Evolutionary conservation across 2,113 vertebrate genomes (phyloP), one percentile per base, ranked within the genome.

Genomic region (Prolemur simus): DNA sequence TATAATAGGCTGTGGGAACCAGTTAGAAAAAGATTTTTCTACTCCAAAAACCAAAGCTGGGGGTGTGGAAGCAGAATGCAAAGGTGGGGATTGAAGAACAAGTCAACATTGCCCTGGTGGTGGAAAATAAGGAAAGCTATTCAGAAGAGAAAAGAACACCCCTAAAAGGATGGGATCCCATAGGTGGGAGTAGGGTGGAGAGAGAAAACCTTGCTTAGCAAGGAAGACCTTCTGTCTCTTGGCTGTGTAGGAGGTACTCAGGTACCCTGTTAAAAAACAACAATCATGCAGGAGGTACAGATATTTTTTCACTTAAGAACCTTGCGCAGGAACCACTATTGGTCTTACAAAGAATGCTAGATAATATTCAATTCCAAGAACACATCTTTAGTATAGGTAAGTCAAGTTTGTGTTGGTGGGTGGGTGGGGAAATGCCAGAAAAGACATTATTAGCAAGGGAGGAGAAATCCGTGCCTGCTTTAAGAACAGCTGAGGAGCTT

Each of bases 261-360:
- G 58, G 73, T 58, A 81, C 13, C n/a, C 85, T 95, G 10, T 80
- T 74, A 23, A 81, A 85, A 77, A 88, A 74, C 10, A 77, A 47
- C 39, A n/a, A n/a, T 1, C 45, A 15, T 84, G 9, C 32, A 25
- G 54, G 83, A 66, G 21, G 15, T 89, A 13, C 56, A 29, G 45
- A 17, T 86, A 68, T n/a, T 85, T 85, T 76, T 71, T 86, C 29
- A 93, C 29, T 85, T 78, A 88, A 95, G 60, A 66, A 49, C 11
- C 58, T 89, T 94, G 82, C 39, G 71, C 39, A 94, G 58, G 52
- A 85, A 76, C 94, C 97, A 45, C 56, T 93, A 88, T 87, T 81
- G 23, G 39, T 89, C 86, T 82, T 95, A 27, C 49, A 80, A 88
- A 89, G 58, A 82, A 83, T 86, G 20, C n/a, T 84, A 94, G 27